phyloP scores from a whole-genome alignment of 2,797 vertebrate species.

The Ctenochaetus hawaiiensis region DNA sequence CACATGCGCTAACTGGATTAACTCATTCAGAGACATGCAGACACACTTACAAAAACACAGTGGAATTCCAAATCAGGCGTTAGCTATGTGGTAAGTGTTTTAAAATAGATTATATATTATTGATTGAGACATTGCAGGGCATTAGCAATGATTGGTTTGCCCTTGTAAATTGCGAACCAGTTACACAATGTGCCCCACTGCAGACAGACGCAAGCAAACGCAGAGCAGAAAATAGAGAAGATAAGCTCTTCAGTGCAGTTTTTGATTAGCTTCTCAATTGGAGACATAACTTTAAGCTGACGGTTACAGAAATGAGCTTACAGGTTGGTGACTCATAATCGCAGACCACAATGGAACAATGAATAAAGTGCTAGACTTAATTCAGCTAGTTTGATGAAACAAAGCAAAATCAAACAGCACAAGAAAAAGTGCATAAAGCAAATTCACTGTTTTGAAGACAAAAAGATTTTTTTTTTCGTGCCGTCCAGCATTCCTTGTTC shows the following conservation, averaged over 20 bases:
- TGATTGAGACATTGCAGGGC: constrained; percentile 64
- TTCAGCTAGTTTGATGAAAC: background rate
- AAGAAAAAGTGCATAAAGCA: background rate
- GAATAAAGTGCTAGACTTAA: background rate
- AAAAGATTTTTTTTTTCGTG: background rate
- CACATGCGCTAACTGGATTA: constrained; percentile 80
- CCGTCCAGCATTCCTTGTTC: constrained; percentile 18
- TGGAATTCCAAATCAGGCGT: constrained; percentile 77
- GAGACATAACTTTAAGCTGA: background rate
- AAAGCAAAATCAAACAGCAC: background rate
- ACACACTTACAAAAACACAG: constrained; percentile 66
- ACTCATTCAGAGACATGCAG: constrained; percentile 76
- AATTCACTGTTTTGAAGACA: background rate
- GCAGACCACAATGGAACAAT: background rate
- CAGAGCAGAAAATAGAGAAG: constrained; percentile 7
- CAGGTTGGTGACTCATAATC: background rate
- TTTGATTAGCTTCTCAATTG: constrained; percentile 9
- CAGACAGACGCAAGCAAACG: constrained; percentile 15
- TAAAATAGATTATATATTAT: constrained; percentile 71
- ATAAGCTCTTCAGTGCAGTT: background rate
- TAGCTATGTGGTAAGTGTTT: constrained; percentile 71
- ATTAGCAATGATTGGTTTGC: constrained; percentile 69
- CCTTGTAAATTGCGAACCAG: constrained; percentile 60
- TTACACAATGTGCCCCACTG: constrained; percentile 17
- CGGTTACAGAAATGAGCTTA: constrained; percentile 13